These are phyloP conservation scores for Abramis brama DNA, from an alignment of 2,113 vertebrate species.

Conservation along the genomic window DNA sequence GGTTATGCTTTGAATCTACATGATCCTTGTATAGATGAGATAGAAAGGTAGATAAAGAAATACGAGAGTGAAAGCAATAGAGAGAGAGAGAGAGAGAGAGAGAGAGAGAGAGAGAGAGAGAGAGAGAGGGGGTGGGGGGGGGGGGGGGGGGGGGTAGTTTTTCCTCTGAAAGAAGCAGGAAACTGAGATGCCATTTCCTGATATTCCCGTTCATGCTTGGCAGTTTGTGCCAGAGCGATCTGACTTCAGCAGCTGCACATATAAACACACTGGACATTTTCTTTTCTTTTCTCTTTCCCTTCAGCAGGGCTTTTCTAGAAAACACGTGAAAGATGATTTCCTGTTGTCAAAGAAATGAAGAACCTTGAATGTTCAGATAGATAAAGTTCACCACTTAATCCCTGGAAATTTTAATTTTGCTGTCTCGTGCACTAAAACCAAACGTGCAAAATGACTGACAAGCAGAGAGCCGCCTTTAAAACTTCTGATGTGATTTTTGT, in stretches of 20 bases:
- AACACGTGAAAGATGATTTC: not conserved
- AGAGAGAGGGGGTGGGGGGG: accelerated
- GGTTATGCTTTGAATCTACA: too few species aligned
- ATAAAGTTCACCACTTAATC: too few species aligned
- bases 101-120: too few species aligned
- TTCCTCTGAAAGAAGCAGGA: constrained; percentile 22
- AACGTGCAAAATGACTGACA: not conserved
- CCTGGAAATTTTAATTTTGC: too few species aligned
- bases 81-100: too few species aligned
- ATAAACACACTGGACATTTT: not conserved
- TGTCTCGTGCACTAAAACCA: not conserved
- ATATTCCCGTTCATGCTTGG: not conserved
- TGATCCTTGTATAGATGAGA: too few species aligned
- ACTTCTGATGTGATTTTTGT: too few species aligned
- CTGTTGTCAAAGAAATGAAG: not conserved
- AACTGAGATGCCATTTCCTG: constrained; percentile 32
- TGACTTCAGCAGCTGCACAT: not conserved
- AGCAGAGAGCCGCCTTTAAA: too few species aligned
- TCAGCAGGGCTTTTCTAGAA: not conserved
- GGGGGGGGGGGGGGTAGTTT: not conserved
- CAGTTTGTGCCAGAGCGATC: not conserved
- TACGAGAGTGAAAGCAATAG: too few species aligned
- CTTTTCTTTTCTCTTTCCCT: not conserved
- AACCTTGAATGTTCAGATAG: too few species aligned
- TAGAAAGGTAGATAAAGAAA: too few species aligned